Percentiles rank a stretch among this genome's conserved stretches.
Conservation (phyloP, 2,113 vertebrate genomes). For the Jacana jacana region DNA sequence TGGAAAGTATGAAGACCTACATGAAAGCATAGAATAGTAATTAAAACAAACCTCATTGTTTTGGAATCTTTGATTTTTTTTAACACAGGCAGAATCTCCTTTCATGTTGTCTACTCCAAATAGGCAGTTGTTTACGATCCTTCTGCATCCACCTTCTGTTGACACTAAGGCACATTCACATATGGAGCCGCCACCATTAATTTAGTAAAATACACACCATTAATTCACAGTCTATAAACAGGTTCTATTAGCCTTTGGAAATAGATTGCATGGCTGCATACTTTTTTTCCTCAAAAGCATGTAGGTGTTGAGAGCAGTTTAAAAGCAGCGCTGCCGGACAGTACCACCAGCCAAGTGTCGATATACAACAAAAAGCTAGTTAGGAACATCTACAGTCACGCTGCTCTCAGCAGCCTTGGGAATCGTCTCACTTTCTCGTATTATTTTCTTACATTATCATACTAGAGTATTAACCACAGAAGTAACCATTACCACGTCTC, state of each 20-base stretch:
- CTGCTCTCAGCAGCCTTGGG: not conserved
- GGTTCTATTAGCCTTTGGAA: not conserved
- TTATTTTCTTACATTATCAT: not conserved
- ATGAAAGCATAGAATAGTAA: not conserved
- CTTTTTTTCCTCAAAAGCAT: not conserved
- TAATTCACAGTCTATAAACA: not conserved
- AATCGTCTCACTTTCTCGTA: not conserved
- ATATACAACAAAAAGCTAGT: not conserved
- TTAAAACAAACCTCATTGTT: not conserved
- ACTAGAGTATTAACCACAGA: not conserved
- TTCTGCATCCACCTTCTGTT: not conserved
- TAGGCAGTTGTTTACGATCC: fast-evolving
- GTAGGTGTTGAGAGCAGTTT: not conserved
- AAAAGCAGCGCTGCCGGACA: not conserved
- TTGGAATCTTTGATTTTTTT: not conserved
- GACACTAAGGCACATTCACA: not conserved
- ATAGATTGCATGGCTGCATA: fast-evolving
- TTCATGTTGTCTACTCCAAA: not conserved
- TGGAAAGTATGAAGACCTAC: not conserved
- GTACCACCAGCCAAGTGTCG: not conserved
- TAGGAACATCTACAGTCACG: not conserved
- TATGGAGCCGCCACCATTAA: not conserved
- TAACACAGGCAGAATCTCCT: not conserved
- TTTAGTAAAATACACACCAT: not conserved
- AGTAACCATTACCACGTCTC: not conserved